phyloP scores from a whole-genome alignment of 2,113 vertebrate species.

The Pao palembangensis region DNA sequence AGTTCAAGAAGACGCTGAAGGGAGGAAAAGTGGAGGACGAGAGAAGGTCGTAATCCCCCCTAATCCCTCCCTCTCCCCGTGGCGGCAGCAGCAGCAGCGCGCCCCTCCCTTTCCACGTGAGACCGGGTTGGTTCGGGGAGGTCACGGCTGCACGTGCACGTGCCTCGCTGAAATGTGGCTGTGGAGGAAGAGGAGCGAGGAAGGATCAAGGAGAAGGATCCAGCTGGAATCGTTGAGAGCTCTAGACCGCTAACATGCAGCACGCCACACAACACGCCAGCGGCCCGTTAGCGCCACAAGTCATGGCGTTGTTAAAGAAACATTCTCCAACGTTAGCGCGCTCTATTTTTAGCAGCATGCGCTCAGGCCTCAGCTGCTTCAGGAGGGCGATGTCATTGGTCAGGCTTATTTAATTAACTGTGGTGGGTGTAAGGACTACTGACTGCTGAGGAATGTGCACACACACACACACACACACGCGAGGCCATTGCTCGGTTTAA shows the following conservation, averaged over 20 bases:
- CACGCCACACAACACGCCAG: too few relatives aligned
- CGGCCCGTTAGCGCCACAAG: too few relatives aligned
- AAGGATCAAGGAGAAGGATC: neutral
- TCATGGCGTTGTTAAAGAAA: too few relatives aligned
- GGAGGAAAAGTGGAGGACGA: conserved; percentile 50
- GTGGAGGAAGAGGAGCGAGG: conserved; percentile 26
- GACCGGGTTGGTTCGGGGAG: conserved; percentile 29
- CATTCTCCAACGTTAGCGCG: too few relatives aligned
- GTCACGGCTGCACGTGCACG: conserved; percentile 19
- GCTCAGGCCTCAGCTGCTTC: too few relatives aligned
- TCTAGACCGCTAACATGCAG: too few relatives aligned
- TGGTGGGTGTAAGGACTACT: neutral
- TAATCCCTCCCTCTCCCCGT: conserved; percentile 46
- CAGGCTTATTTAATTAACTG: neutral
- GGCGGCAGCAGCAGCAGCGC: conserved; percentile 3
- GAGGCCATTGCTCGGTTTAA: conserved; percentile 3
- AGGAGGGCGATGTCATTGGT: neutral
- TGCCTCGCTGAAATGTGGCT: conserved; percentile 34
- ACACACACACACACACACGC: conserved; percentile 2
- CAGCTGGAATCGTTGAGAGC: too few relatives aligned
- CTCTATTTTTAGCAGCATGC: too few relatives aligned
- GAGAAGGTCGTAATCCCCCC: conserved; percentile 40
- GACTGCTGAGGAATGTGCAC: neutral
- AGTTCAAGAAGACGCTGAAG: conserved; percentile 21
- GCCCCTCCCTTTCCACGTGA: conserved; percentile 2